Base-by-base conservation (phyloP, 2,888 invertebrate genomes). In the Antheraea yamamai region DNA sequence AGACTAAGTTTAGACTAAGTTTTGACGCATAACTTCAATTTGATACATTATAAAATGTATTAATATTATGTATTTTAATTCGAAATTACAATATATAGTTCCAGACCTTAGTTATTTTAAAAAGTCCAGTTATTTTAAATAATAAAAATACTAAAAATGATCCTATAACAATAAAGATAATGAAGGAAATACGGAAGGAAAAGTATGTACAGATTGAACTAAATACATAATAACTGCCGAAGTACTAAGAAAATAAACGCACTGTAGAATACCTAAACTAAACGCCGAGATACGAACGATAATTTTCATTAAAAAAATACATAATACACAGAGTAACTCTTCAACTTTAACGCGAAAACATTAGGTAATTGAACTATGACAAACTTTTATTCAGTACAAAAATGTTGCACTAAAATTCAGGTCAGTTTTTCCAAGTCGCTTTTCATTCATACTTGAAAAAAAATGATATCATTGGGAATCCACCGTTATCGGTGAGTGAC, bases 1-100 rank as follows among this genome's bases (percentile, higher is more conserved):
- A 7, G 35, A 4, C n/a, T n/a, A n/a, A n/a, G n/a, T n/a, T n/a
- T n/a, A 86, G 88, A 88, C 89, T 89, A 87, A 76, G 78, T 78
- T 74, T 77, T 82, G 83, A 82, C 82, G 82, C 75, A 76, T 20
- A 35, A 30, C 4, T 68, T 61, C 61, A 68, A 35, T 30, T 35
- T 68, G 18, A 7, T 16, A 18, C 16, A 68, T 68, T 68, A 35
- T 4, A 18, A 35, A 18, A 7, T 7, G 35, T 23, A 7, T 10
- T 61, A 23, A 23, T 61, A 23, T 23, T 61, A 61, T 61, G 7
- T 7, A 61, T 61, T 58, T 8, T 8, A 58, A 58, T 58, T 20
- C 20, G 58, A 4, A 58, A n/a, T 58, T 8, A n/a, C n/a, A 58
- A 18, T 52, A 16, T 52, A 52, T 52, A 18, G 14, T n/a, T n/a